Percentiles rank a stretch among this genome's conserved stretches.
phyloP scores from a whole-genome alignment of 2,113 vertebrate genomes.

The Hipposideros armiger region DNA sequence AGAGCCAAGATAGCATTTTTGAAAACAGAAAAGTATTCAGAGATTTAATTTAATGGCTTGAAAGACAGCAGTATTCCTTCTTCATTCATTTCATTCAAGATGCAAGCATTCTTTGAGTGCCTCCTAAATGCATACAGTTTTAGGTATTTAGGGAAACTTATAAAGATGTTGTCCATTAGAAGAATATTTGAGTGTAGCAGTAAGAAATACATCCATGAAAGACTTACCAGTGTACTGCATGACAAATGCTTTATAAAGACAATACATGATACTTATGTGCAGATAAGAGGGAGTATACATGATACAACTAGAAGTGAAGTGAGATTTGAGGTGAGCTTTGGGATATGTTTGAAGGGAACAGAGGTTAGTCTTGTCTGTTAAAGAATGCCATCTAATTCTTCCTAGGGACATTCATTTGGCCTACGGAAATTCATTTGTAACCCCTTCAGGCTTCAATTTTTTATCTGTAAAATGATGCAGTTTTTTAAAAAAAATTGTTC shows the following conservation, averaged over 20 bases:
- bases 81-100: background rate
- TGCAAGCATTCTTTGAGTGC: background rate
- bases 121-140: background rate
- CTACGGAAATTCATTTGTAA: background rate
- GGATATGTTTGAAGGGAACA: background rate
- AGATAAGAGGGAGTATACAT: background rate
- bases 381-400: background rate
- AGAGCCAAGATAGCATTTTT: background rate
- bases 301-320: background rate
- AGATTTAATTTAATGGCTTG: constrained; percentile 18
- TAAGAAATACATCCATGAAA: background rate
- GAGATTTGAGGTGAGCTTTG: background rate
- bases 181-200: background rate
- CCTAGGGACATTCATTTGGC: background rate
- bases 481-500: background rate
- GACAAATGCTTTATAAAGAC: background rate
- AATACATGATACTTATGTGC: background rate
- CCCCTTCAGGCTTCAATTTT: background rate
- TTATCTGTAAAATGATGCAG: background rate
- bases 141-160: background rate
- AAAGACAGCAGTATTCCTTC: background rate
- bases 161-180: background rate
- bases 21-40: constrained; percentile 22
- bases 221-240: background rate
- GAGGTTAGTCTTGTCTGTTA: background rate